Conservation (phyloP, 2,113 vertebrate genomes). For the Zosterops lateralis region DNA sequence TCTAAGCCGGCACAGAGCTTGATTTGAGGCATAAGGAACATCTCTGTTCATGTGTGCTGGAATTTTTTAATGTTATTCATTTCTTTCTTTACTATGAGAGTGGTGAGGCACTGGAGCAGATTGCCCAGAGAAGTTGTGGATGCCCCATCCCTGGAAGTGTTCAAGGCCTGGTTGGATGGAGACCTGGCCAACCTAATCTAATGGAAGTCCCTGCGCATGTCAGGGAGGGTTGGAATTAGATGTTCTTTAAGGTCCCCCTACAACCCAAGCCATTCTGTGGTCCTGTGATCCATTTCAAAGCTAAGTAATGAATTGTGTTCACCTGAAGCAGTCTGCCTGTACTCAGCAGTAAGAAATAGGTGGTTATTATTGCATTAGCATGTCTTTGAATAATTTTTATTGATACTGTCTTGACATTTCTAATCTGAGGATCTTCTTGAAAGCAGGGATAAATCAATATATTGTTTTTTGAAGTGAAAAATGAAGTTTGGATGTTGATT, state of each 20-base stretch:
- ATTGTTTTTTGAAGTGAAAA: neutral
- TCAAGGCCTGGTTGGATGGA: neutral
- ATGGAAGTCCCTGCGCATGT: neutral
- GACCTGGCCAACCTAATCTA: neutral
- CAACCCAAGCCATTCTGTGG: neutral
- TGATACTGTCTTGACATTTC: neutral
- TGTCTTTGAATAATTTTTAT: neutral
- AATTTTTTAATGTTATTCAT: neutral
- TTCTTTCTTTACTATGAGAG: neutral
- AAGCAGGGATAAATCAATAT: neutral
- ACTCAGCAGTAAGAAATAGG: neutral
- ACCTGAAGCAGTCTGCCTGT: neutral
- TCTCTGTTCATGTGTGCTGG: neutral
- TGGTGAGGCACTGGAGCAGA: neutral
- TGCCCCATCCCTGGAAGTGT: neutral
- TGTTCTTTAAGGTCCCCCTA: neutral
- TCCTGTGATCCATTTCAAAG: neutral
- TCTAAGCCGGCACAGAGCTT: neutral
- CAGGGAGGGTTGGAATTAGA: neutral
- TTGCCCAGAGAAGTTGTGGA: neutral
- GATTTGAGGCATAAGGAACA: neutral
- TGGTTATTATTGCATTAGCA: neutral
- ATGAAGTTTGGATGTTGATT: neutral
- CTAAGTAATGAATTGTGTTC: neutral
- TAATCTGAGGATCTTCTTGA: neutral